Conservation (phyloP, 1,140 invertebrate genomes). For the Latrodectus geometricus region DNA sequence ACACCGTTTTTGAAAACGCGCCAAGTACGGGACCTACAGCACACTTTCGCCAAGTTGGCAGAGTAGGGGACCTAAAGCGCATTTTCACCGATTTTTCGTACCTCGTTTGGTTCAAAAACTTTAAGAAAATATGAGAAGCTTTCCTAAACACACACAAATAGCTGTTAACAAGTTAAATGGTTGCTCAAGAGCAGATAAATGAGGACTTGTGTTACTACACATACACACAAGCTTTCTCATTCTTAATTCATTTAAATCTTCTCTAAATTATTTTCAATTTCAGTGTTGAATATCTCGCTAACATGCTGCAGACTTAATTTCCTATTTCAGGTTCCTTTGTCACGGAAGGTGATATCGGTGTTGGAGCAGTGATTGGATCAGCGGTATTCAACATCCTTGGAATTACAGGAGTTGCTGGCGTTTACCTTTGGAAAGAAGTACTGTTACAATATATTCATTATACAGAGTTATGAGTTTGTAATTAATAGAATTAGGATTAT, state of each 20-base stretch:
- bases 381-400: constrained; percentile 90
- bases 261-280: background rate
- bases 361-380: constrained; percentile 84
- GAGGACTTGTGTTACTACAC: background rate
- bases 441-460: background rate
- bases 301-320: background rate
- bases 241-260: background rate
- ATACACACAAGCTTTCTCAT: background rate
- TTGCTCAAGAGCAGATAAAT: too few relatives aligned
- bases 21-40: too few relatives aligned
- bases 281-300: background rate
- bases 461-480: background rate
- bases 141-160: too few relatives aligned
- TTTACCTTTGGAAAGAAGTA: constrained; percentile 79
- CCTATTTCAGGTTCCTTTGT: constrained; percentile 77
- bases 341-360: constrained; percentile 80
- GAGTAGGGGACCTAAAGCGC: too few relatives aligned
- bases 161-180: too few relatives aligned
- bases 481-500: background rate
- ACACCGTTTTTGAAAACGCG: too few relatives aligned
- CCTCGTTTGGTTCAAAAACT: too few relatives aligned
- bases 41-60: too few relatives aligned
- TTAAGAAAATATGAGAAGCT: too few relatives aligned
- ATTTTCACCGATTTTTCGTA: too few relatives aligned
- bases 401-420: constrained; percentile 83